These are phyloP conservation scores for Calidris pygmaea DNA, from an alignment of 2,113 vertebrate genomes.

Conservation along the genomic window DNA sequence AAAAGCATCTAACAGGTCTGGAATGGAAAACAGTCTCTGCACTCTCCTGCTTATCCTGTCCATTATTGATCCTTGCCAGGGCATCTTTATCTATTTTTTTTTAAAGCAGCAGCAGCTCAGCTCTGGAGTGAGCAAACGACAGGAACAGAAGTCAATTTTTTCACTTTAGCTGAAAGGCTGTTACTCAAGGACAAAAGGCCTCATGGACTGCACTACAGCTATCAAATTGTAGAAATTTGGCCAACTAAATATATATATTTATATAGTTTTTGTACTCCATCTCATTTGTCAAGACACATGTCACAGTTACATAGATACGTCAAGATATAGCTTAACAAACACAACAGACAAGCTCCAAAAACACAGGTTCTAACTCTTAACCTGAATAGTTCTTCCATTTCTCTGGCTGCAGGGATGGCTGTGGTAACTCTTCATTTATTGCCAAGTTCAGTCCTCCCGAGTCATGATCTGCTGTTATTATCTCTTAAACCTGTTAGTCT, in stretches of 20 bases:
- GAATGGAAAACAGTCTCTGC: not conserved
- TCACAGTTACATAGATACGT: not conserved
- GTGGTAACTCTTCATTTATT: not conserved
- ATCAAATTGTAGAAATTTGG: not conserved
- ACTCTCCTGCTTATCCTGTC: not conserved
- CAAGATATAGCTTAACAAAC: not conserved
- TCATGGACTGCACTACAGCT: not conserved
- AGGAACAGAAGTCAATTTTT: not conserved
- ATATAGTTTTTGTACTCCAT: fast-evolving
- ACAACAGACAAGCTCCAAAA: not conserved
- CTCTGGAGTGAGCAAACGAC: not conserved
- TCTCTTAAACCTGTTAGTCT: not conserved
- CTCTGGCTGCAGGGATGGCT: not conserved
- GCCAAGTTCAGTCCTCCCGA: not conserved
- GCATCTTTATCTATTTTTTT: not conserved
- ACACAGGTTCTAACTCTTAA: not conserved
- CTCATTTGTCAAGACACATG: not conserved
- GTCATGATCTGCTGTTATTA: not conserved
- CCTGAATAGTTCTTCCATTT: not conserved
- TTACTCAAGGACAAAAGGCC: not conserved
- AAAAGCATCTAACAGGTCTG: not conserved
- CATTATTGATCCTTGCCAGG: not conserved
- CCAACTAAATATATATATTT: not conserved
- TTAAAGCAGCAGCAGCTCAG: not conserved
- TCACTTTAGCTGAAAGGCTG: not conserved